Evolutionary conservation across 2,797 vertebrate species (phyloP), one percentile per base, ranked within the genome.

Genomic region (Lacerta viridis): DNA sequence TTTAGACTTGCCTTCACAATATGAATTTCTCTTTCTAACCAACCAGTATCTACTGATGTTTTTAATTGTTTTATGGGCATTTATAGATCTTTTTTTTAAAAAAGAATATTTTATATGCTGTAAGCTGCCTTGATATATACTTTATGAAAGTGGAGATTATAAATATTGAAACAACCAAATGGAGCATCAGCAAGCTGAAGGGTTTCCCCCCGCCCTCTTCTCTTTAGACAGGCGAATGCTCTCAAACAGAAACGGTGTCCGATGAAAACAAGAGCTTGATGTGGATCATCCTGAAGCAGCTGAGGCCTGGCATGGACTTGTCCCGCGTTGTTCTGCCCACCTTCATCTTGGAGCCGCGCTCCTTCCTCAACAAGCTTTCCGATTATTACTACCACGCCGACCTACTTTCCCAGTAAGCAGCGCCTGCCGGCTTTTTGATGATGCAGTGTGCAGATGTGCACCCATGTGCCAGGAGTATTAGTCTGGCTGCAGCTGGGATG

Each of bases 341-440:
- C 3, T 99, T 99, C 93, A 98, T 99, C 92, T 97, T 99, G 93
- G 99, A 99, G 95, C 98, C 99, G 0, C 98, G 99, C 33, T 99
- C 99, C 0, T 99, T 99, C 97, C 98, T 99, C 80, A 98, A 98
- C 97, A 99, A 99, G 82, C 98, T 99, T 75, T 99, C 99, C 0
- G 99, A 99, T 96, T 98, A 99, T 96, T 99, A 99, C 96, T 98
- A 97, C 95, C 99, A 99, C 0, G 98, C 98, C 0, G 98, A 99
- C 94, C 97, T 99, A 92, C 98, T 99, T 39, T 99, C 99, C 92
- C 97, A 98, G 99, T 99, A 94, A 96, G 98, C 92, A 92, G 81
- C 3, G 0, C 1, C 0, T 64, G 8, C 36, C 7, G 83, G 68
- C 68, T 85, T 2, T 0, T 3, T 4, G 0, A 6, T 74, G 83